Conservation (phyloP, 2,797 vertebrate species). For the Cephalopachus bancanus region DNA sequence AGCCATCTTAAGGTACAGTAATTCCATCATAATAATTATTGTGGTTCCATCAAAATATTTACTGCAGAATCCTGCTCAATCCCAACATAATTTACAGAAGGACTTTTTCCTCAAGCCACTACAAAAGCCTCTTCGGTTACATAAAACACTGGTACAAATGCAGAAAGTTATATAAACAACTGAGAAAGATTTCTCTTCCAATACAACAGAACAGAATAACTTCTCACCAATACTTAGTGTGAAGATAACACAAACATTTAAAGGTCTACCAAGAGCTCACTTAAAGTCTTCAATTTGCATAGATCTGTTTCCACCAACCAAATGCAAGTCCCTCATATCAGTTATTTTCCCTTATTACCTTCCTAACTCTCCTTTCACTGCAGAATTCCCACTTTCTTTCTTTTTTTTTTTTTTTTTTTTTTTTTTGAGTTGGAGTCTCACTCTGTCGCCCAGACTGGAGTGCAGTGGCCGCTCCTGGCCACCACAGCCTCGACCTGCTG, state of each 20-base stretch:
- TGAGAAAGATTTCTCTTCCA: not conserved
- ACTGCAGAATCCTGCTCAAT: not conserved
- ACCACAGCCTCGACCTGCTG: too few species aligned
- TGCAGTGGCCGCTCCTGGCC: too few species aligned
- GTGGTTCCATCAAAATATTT: not conserved
- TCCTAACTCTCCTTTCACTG: not conserved
- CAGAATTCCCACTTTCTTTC: not conserved
- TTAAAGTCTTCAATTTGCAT: not conserved
- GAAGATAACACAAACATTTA: not conserved
- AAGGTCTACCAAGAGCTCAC: not conserved
- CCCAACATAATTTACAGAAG: not conserved
- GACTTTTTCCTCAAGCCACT: not conserved
- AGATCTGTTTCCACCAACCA: not conserved
- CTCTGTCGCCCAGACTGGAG: too few species aligned
- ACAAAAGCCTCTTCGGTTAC: not conserved
- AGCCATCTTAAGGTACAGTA: not conserved
- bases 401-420: too few species aligned
- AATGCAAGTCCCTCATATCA: not conserved
- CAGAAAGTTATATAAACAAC: not conserved
- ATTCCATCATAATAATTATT: not conserved
- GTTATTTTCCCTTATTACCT: not conserved
- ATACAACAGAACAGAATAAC: not conserved
- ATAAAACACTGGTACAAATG: not conserved
- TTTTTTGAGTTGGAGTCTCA: too few species aligned
- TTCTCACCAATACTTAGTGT: not conserved